Percentiles rank a stretch among this genome's conserved stretches.
Evolutionary conservation across 1,140 invertebrate genomes (phyloP).

Genomic region (Gonatopus flavifemur): DNA sequence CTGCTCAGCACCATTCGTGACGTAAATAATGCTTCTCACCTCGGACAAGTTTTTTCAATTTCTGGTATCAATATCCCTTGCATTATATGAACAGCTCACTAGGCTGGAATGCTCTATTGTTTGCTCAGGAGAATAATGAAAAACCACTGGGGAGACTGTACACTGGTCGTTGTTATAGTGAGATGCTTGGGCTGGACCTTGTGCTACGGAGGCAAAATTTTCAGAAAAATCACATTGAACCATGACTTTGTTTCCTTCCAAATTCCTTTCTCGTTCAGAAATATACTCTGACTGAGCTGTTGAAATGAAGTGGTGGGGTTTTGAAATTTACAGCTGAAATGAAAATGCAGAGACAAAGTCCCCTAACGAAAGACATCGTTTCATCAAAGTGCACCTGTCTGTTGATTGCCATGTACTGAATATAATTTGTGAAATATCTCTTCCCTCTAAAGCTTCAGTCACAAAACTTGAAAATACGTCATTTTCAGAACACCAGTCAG

Average conservation of each 20-base stretch:
- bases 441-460: no score
- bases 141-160: slow-evolving; percentile 31
- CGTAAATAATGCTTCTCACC: slow-evolving; percentile 1
- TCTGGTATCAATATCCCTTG: not conserved
- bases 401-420: no score
- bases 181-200: slow-evolving; percentile 33
- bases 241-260: slow-evolving; percentile 16
- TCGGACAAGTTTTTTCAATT: not conserved
- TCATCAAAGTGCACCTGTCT: no score
- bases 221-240: slow-evolving; percentile 36
- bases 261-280: slow-evolving; percentile 12
- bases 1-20: no score
- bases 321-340: no score
- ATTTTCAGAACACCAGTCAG: no score
- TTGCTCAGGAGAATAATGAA: slow-evolving; percentile 12
- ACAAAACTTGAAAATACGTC: no score
- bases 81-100: slow-evolving; percentile 1
- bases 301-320: no score
- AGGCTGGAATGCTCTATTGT: not conserved
- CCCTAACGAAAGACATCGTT: no score
- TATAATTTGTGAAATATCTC: no score
- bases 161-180: slow-evolving; percentile 33
- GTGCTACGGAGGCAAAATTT: slow-evolving; percentile 34
- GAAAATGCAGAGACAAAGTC: no score
- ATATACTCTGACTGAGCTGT: slow-evolving; percentile 4